These are phyloP conservation scores for Agrypnus murinus DNA, from an alignment of 2,888 invertebrate genomes.

Conservation along the genomic window DNA sequence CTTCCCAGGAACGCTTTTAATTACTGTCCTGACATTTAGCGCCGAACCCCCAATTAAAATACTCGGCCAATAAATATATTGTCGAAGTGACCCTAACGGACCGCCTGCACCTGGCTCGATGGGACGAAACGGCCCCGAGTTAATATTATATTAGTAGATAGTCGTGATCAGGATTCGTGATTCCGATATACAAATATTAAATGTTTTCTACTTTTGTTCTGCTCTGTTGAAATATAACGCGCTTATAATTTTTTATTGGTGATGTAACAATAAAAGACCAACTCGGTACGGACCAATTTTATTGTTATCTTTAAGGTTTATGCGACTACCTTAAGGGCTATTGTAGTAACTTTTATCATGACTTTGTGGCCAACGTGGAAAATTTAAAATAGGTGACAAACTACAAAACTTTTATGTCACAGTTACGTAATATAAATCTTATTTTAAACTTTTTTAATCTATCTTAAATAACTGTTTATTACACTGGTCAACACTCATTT, in stretches of 20 bases:
- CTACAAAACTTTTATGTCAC: no score
- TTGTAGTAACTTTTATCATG: no score
- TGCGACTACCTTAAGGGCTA: no score
- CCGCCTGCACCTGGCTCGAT: conserved; percentile 54
- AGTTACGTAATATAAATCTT: no score
- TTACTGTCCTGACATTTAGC: conserved; percentile 70
- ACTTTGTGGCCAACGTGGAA: no score
- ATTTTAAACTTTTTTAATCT: no score
- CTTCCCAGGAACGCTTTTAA: conserved; percentile 70
- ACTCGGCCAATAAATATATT: conserved; percentile 68
- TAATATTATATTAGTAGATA: conserved; percentile 39
- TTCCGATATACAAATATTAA: conserved; percentile 71
- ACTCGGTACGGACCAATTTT: neutral
- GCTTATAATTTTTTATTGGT: conserved; percentile 70
- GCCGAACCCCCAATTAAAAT: conserved; percentile 71
- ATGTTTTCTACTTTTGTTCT: conserved; percentile 68
- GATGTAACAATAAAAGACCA: conserved; percentile 60
- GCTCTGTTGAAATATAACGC: conserved; percentile 65
- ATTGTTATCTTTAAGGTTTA: no score
- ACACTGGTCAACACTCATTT: no score
- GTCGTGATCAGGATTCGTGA: conserved; percentile 66
- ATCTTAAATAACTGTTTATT: no score
- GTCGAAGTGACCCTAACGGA: conserved; percentile 57
- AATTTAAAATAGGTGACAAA: no score
- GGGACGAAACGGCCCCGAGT: conserved; percentile 51